Percentiles rank a stretch among this genome's conserved stretches.
phyloP scores from a whole-genome alignment of 2,888 invertebrate genomes.

The Julus scandinavius region DNA sequence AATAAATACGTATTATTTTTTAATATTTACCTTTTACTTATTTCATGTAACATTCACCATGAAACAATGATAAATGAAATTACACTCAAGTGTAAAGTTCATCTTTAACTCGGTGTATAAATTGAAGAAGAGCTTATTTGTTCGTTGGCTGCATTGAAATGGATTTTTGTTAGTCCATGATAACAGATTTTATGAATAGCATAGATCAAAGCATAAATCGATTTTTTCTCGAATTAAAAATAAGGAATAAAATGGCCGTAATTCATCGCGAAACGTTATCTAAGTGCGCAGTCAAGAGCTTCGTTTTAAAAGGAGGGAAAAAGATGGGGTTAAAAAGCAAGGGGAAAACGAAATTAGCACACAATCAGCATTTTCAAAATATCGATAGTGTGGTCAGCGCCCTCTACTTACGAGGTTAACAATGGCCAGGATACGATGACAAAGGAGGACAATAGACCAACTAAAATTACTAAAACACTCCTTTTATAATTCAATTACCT shows the following conservation, averaged over 20 bases:
- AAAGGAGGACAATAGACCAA: background rate
- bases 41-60: too few species aligned
- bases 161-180: conserved; percentile 33
- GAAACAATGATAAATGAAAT: too few species aligned
- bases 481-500: too few species aligned
- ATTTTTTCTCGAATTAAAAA: conserved; percentile 26
- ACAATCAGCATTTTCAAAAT: background rate
- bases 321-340: background rate
- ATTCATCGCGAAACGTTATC: background rate
- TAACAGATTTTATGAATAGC: conserved; percentile 33
- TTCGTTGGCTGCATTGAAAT: conserved; percentile 12
- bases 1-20: too few species aligned
- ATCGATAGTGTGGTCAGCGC: background rate
- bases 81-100: background rate
- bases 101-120: background rate
- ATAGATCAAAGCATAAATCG: conserved; percentile 10
- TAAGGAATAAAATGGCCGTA: conserved; percentile 13
- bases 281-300: background rate
- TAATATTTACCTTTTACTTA: too few species aligned
- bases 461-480: too few species aligned
- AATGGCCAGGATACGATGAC: background rate
- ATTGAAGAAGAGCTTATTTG: background rate
- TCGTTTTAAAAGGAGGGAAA: background rate
- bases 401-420: background rate
- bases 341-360: background rate